phyloP scores from a whole-genome alignment of 1,140 invertebrate species.

The Nasonia vitripennis region DNA sequence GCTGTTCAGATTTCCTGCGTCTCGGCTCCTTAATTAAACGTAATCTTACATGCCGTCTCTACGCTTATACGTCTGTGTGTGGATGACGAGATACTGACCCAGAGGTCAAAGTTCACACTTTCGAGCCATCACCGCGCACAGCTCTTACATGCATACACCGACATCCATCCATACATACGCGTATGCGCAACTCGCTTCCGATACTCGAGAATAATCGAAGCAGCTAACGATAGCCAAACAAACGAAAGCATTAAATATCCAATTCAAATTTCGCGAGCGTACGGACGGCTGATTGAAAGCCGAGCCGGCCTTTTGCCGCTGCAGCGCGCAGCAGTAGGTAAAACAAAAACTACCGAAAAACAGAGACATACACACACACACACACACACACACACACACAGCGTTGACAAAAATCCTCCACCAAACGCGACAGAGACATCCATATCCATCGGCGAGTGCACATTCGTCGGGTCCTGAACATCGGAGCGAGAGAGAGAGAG shows the following conservation, averaged over 20 bases:
- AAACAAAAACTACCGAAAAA: background rate
- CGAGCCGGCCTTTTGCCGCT: background rate
- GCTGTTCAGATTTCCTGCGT: background rate
- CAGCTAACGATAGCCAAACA: background rate
- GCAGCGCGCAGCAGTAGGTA: background rate
- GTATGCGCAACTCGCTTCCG: background rate
- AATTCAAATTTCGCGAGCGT: background rate
- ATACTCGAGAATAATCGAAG: no score
- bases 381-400: background rate
- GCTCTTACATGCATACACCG: no score
- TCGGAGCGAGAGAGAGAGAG: slow-evolving; percentile 5
- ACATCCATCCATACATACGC: background rate
- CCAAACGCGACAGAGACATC: background rate
- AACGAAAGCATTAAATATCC: background rate
- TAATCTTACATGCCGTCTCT: background rate
- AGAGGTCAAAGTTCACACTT: background rate
- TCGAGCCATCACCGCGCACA: no score
- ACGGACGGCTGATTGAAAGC: background rate
- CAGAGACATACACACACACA: background rate
- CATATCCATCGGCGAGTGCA: slow-evolving; percentile 2
- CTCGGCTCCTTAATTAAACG: background rate
- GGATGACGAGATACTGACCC: background rate
- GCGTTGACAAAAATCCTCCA: background rate
- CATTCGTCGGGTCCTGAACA: background rate
- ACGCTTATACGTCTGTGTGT: background rate